Conservation (phyloP, 2,888 invertebrate species). For the Acrocera orbiculus region DNA sequence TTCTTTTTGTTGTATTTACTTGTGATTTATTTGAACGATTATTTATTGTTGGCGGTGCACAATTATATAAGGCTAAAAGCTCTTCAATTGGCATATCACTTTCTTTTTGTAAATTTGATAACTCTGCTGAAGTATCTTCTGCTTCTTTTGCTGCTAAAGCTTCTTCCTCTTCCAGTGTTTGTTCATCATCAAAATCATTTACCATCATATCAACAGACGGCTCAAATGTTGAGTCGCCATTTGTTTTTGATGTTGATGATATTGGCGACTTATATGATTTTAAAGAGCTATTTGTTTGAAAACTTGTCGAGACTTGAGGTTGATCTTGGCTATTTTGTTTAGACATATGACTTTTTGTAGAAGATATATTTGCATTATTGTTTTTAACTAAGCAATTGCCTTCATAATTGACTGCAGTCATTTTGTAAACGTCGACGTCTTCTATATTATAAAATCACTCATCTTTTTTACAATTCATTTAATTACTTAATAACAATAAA, state of each 20-base stretch:
- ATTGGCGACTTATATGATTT: no score
- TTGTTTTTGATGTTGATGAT: slow-evolving; percentile 14
- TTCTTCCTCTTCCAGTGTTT: slow-evolving; percentile 93
- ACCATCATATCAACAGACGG: slow-evolving; percentile 92
- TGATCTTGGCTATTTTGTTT: no score
- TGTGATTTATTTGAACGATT: slow-evolving; percentile 1
- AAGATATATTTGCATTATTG: no score
- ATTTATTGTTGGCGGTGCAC: slow-evolving; percentile 8
- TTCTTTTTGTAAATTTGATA: slow-evolving; percentile 74
- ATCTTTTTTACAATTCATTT: no score
- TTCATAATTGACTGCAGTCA: no score
- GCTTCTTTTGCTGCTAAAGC: slow-evolving; percentile 73
- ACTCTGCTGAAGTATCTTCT: slow-evolving; percentile 72
- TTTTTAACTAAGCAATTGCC: no score
- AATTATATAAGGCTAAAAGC: slow-evolving; percentile 76
- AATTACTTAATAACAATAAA: no score
- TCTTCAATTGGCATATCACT: slow-evolving; percentile 94
- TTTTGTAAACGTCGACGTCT: no score
- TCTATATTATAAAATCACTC: no score
- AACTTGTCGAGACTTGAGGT: no score
- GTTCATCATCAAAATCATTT: slow-evolving; percentile 94
- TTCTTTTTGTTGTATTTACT: slow-evolving; percentile 9
- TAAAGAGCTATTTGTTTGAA: no score
- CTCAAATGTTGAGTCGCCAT: slow-evolving; percentile 50
- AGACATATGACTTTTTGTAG: no score